Base-by-base conservation (phyloP, 2,113 vertebrate species). In the Dunckerocampus dactyliophorus region DNA sequence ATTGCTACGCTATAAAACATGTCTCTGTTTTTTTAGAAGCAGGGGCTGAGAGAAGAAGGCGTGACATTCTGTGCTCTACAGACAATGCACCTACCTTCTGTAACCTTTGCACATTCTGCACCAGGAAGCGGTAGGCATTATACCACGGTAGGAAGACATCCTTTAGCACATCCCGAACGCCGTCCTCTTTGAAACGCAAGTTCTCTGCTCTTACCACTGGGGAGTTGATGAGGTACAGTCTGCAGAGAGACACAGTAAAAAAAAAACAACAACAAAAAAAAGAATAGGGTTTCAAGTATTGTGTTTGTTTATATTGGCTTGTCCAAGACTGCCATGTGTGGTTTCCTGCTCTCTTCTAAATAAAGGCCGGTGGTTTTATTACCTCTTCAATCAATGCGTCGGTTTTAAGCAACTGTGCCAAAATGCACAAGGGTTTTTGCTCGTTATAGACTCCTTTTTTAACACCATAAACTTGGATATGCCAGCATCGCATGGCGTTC, bases 111-210 rank as follows among this genome's bases (percentile, higher is more conserved):
- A 98, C 77, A 0, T 98, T 99, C 88, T 99, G 97, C 69, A 95
- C 87, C 58, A 99, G 90, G 77, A 99, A 98, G 81, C 97, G 96
- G 65, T 98, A 99, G 0, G 96, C 96, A 0, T 99, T 99, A 80
- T 98, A 99, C 97, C 97, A 99, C 0, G 97, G 97, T 72, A 99
- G 81, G 78, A 99, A 94, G n/a, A 99, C 96, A 19, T 99, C 97
- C 82, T 99, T 99, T 63, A 99, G 81, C 60, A 99, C 86, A 1
- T 98, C 96, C 21, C 95, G 89, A 13, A 99, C 96, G 0, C 97
- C 96, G 0, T 99, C 97, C 76, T 99, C 95, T 80, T 98, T 98
- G 80, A 99, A 99, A 54, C 95, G 92, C 69, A 99, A 87, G 71
- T 99, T 99, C 75, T 99, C 97, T 52, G 97, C 95, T 82, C 95